phyloP scores from a whole-genome alignment of 2,113 vertebrate genomes.

The Morone chrysops region DNA sequence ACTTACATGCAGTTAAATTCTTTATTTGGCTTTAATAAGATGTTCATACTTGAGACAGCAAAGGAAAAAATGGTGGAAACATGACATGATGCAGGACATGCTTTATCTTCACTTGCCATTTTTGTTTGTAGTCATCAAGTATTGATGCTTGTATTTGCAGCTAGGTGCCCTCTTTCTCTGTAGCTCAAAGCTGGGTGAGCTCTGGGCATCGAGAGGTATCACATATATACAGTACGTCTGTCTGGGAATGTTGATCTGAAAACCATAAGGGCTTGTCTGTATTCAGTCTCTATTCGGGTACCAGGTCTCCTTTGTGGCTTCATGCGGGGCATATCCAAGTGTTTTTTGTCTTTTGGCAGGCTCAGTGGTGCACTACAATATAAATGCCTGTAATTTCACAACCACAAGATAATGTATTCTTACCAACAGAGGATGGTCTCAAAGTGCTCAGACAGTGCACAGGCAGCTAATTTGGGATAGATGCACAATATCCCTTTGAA shows the following conservation, averaged over 20 bases:
- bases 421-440: conserved; percentile 69
- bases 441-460: conserved; percentile 68
- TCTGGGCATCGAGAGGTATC: conserved; percentile 59
- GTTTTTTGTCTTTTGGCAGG: conserved; percentile 46
- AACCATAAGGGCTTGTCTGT: conserved; percentile 63
- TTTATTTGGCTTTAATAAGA: conserved; percentile 38
- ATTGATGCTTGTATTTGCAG: conserved; percentile 40
- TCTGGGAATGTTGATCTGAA: conserved; percentile 78
- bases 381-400: conserved; percentile 71
- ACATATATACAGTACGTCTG: conserved; percentile 52
- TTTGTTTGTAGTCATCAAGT: conserved; percentile 38
- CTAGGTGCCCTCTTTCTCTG: conserved; percentile 53
- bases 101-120: conserved; percentile 27
- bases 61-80: conserved; percentile 9
- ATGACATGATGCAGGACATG: conserved; percentile 15
- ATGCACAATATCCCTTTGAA: conserved; percentile 78
- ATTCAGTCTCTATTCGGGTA: conserved; percentile 42
- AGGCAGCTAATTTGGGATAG: conserved; percentile 74
- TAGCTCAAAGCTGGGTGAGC: conserved; percentile 43
- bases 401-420: conserved; percentile 75
- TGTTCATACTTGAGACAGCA: conserved; percentile 23
- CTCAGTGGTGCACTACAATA: conserved; percentile 53
- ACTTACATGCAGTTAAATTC: conserved; percentile 9
- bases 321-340: conserved; percentile 36
- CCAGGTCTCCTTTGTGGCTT: conserved; percentile 56